Evolutionary conservation across 2,797 vertebrate species (phyloP).

Genomic region (Cichlasoma orientale): DNA sequence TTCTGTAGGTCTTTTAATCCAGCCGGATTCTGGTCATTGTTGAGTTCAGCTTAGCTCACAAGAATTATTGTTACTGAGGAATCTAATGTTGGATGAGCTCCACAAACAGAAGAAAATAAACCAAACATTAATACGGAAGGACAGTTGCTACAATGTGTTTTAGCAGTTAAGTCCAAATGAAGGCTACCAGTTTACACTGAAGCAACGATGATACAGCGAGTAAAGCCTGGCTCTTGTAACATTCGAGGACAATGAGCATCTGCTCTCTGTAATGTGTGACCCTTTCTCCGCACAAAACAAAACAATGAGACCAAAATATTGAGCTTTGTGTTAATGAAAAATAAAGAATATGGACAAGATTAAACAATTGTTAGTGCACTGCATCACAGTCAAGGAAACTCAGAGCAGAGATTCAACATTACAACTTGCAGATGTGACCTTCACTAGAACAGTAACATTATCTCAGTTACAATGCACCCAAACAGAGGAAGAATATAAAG

Average conservation of each 20-base stretch:
- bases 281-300: neutral
- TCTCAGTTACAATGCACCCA: slow-evolving; percentile 51
- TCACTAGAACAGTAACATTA: slow-evolving; percentile 51
- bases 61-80: neutral
- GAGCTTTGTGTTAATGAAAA: neutral
- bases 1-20: too few species aligned
- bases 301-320: neutral
- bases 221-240: slow-evolving; percentile 16
- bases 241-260: slow-evolving; percentile 20
- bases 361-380: slow-evolving; percentile 22
- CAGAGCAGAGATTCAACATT: slow-evolving; percentile 14
- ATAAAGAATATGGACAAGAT: slow-evolving; percentile 6
- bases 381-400: neutral
- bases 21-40: neutral
- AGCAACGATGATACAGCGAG: slow-evolving; percentile 42
- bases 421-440: slow-evolving; percentile 56
- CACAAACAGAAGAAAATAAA: neutral
- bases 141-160: slow-evolving; percentile 41
- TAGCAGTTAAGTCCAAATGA: slow-evolving; percentile 29
- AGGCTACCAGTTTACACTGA: slow-evolving; percentile 26
- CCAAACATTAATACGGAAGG: slow-evolving; percentile 9
- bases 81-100: neutral
- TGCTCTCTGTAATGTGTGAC: slow-evolving; percentile 21
- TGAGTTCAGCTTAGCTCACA: neutral
- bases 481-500: slow-evolving; percentile 53